Evolutionary conservation across 2,888 invertebrate genomes (phyloP).

Genomic region (Apantesis nais): DNA sequence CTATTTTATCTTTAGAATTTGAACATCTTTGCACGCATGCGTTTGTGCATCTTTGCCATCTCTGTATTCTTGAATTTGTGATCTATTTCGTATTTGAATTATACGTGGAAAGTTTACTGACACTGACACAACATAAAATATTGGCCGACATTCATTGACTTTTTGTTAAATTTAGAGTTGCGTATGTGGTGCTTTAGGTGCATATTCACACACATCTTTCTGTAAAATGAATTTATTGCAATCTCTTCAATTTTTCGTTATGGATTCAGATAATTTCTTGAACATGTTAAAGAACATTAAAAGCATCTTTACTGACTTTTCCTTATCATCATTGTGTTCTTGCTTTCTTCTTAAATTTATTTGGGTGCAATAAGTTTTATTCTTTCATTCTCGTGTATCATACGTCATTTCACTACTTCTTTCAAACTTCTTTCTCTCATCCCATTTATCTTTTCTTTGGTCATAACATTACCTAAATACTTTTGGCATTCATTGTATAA

Average conservation of each 20-base stretch:
- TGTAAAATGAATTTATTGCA: slow-evolving; percentile 9
- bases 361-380: neutral
- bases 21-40: slow-evolving; percentile 22
- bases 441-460: neutral
- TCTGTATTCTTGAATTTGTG: slow-evolving; percentile 7
- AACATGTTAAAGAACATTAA: too few relatives aligned
- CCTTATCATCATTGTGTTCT: too few relatives aligned
- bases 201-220: slow-evolving; percentile 3
- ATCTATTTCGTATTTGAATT: neutral
- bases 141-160: too few relatives aligned
- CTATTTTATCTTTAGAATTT: slow-evolving; percentile 34
- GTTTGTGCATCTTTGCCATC: neutral
- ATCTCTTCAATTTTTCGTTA: neutral
- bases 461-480: too few relatives aligned
- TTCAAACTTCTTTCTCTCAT: too few relatives aligned
- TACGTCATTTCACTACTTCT: neutral
- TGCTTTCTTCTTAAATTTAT: neutral
- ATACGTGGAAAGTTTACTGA: neutral
- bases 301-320: too few relatives aligned
- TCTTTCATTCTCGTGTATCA: neutral
- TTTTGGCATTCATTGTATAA: neutral
- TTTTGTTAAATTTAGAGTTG: too few relatives aligned
- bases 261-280: too few relatives aligned
- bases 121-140: neutral
- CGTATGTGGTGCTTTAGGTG: too few relatives aligned